Conservation (phyloP, 1,140 invertebrate species). For the Caenorhabditis brenneri region DNA sequence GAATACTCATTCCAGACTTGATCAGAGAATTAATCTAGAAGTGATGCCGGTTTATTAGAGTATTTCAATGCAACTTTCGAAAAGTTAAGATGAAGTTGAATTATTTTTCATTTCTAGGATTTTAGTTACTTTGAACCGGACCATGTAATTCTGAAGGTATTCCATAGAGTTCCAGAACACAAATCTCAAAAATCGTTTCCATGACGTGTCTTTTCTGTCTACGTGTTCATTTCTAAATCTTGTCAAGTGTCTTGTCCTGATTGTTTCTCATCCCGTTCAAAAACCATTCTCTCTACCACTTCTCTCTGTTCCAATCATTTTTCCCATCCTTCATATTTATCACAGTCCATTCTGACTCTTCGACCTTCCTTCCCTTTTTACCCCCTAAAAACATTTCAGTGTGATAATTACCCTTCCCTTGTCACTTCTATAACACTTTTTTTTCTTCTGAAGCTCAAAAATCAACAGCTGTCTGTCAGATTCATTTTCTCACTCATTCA, state of each 20-base stretch:
- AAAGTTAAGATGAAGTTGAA: too few relatives aligned
- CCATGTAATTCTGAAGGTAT: not conserved
- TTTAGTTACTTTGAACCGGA: too few relatives aligned
- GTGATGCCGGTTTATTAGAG: too few relatives aligned
- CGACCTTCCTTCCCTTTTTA: too few relatives aligned
- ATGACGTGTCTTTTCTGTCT: not conserved
- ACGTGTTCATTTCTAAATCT: not conserved
- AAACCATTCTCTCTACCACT: not conserved
- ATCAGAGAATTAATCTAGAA: too few relatives aligned
- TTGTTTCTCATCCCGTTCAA: conserved; percentile 61
- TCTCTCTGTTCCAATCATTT: not conserved
- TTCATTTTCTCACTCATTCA: not conserved
- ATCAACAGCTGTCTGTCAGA: not conserved
- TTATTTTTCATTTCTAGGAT: too few relatives aligned
- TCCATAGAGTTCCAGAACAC: not conserved
- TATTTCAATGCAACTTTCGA: too few relatives aligned
- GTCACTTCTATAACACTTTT: not conserved
- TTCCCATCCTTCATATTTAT: not conserved
- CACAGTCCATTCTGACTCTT: not conserved
- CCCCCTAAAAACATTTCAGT: not conserved
- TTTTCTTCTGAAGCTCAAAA: not conserved
- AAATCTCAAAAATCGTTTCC: not conserved
- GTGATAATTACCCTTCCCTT: conserved; percentile 20
- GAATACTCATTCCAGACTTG: too few relatives aligned
- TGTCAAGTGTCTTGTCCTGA: not conserved